phyloP scores from a whole-genome alignment of 2,113 vertebrate species.

The Tursiops truncatus region DNA sequence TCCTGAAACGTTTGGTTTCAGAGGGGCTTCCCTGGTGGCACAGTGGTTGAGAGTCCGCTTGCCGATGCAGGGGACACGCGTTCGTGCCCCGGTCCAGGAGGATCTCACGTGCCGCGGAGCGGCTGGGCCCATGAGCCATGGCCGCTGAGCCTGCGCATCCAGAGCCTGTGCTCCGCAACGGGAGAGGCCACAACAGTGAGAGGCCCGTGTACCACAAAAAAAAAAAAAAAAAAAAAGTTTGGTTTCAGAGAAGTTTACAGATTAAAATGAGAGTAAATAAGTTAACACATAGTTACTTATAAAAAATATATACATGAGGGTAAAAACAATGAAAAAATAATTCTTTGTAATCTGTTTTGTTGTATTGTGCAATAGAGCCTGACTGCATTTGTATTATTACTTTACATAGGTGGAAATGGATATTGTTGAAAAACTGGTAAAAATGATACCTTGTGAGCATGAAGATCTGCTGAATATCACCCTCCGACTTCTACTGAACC shows the following conservation, averaged over 20 bases:
- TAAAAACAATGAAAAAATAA: constrained; percentile 28
- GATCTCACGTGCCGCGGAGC: too few species aligned
- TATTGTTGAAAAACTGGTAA: constrained; percentile 92
- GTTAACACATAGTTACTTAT: not conserved
- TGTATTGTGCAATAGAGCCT: not conserved
- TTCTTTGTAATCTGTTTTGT: constrained; percentile 2
- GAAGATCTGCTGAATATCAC: constrained; percentile 92
- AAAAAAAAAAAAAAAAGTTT: not conserved
- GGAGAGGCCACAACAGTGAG: too few species aligned
- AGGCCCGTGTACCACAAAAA: too few species aligned
- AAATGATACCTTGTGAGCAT: constrained; percentile 92
- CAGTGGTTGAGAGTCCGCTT: too few species aligned
- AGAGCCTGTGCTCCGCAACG: too few species aligned
- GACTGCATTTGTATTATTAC: constrained; percentile 13
- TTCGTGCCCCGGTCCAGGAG: too few species aligned
- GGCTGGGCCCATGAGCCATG: too few species aligned
- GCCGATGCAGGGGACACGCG: too few species aligned
- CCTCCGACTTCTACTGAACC: constrained; percentile 91
- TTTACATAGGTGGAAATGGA: constrained; percentile 90
- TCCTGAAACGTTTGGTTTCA: constrained; percentile 14
- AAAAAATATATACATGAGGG: not conserved
- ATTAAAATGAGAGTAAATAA: constrained; percentile 16
- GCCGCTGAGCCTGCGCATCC: too few species aligned
- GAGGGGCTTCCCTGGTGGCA: too few species aligned
- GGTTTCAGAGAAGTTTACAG: constrained; percentile 2